Base-by-base conservation (phyloP, 2,888 invertebrate species). In the Plagiodera versicolora region DNA sequence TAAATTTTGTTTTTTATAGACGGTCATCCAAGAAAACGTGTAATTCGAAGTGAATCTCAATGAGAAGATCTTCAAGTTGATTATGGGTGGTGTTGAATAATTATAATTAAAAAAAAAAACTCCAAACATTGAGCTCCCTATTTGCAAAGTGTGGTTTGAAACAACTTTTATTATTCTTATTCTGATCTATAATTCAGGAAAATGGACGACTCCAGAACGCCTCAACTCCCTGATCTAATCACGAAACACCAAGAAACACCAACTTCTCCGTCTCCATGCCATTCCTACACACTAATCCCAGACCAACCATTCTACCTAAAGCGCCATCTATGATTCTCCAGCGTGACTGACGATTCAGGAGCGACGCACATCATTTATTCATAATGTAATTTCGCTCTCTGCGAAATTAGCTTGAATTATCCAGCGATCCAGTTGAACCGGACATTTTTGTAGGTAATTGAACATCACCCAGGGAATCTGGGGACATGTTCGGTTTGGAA, bases 351-450 rank as follows among this genome's bases (percentile, higher is more conserved):
- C 72, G 70, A 70, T 70, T 67, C 58, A 74, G 74, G 74, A 75
- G 67, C 69, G 64, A 69, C 66, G 67, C 69, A 68, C 72, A 75
- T 75, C 68, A 76, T 69, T 76, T 73, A 77, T 76, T 76, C 76
- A 77, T 71, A 39, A 72, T 74, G 77, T 75, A 77, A 77, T 77
- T 76, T 70, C 74, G 70, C 71, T 70, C 74, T 71, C 72, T 72
- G 71, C 73, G 72, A 75, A 77, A 77, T 77, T 75, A 77, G 70
- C 64, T 67, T 77, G 73, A 74, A 77, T 77, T 76, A 76, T 76
- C 67, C 70, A 76, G 70, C 67, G 72, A 75, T 74, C 74, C 71
- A 58, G 72, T 70, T 71, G 70, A 72, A 69, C 69, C 67, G 58
- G 63, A 58, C 60, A 55, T 64, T 61, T 69, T 70, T 69, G 56